Evolutionary conservation across 1,140 invertebrate species (phyloP).

Genomic region (Microplitis demolitor): DNA sequence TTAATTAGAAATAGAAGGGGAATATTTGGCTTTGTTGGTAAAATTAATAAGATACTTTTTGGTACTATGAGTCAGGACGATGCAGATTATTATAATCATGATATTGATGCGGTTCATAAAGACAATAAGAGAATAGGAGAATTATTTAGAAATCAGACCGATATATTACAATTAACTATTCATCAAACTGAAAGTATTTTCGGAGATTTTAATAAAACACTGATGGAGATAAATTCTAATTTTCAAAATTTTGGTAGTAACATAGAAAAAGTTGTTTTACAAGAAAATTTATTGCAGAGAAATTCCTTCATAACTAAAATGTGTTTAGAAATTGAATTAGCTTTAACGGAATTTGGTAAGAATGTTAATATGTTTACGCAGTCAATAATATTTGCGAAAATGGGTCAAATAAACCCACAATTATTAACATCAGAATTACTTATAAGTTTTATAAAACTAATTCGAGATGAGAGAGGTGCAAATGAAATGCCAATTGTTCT

Average conservation of each 20-base stretch:
- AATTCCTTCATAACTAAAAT: conserved; percentile 11
- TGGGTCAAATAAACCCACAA: conserved; percentile 4
- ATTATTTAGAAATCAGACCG: conserved; percentile 16
- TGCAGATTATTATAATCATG: conserved; percentile 11
- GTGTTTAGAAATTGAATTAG: conserved; percentile 22
- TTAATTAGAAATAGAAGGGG: conserved; percentile 19
- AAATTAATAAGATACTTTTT: conserved; percentile 23
- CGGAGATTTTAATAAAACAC: conserved; percentile 6
- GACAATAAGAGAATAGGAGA: conserved; percentile 12
- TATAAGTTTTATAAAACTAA: conserved; percentile 15
- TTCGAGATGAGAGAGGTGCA: conserved; percentile 1
- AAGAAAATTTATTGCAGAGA: not conserved
- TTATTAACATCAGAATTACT: conserved; percentile 11
- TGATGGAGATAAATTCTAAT: conserved; percentile 3
- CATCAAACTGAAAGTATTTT: conserved; percentile 17
- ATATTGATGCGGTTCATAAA: conserved; percentile 11
- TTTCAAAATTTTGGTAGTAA: conserved; percentile 11
- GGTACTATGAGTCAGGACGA: conserved; percentile 19
- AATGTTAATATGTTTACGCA: conserved; percentile 11
- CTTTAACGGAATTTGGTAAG: conserved; percentile 4
- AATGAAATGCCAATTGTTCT: conserved; percentile 17
- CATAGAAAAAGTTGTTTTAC: not conserved
- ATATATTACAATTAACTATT: conserved; percentile 16
- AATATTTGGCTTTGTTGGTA: conserved; percentile 19
- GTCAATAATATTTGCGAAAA: conserved; percentile 11